Conservation (phyloP, 2,797 vertebrate species). For the Sarcoramphus papa region DNA sequence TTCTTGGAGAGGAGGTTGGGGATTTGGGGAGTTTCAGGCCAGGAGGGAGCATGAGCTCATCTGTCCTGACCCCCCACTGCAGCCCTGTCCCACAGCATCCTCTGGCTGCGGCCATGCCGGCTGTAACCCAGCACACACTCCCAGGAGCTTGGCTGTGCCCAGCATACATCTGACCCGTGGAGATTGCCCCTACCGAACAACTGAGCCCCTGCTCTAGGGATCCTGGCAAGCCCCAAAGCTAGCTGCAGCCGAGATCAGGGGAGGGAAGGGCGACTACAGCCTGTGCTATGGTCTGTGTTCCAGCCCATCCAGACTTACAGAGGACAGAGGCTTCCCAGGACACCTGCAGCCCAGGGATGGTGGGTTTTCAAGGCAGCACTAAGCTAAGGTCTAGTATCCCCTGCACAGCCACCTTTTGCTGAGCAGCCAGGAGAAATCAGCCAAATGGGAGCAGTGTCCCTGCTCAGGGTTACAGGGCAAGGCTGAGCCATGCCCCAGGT, state of each 20-base stretch:
- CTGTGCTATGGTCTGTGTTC: neutral
- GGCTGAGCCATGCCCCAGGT: neutral
- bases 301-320: neutral
- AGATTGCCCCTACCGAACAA: rapidly evolving
- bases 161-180: rapidly evolving
- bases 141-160: neutral
- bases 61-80: rapidly evolving
- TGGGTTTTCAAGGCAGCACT: neutral
- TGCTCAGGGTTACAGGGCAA: neutral
- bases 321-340: neutral
- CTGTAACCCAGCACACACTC: neutral
- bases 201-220: neutral
- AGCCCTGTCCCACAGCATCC: neutral
- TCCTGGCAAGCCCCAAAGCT: neutral
- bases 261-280: rapidly evolving
- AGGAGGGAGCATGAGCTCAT: neutral
- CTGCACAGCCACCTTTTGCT: neutral
- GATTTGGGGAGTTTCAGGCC: neutral
- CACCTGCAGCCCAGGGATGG: neutral
- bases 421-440: neutral
- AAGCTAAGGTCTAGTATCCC: neutral
- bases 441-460: neutral
- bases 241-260: neutral
- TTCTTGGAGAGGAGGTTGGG: neutral
- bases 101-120: rapidly evolving